Evolutionary conservation across 2,888 invertebrate genomes (phyloP).

Genomic region (Stenolophus ochropezus): DNA sequence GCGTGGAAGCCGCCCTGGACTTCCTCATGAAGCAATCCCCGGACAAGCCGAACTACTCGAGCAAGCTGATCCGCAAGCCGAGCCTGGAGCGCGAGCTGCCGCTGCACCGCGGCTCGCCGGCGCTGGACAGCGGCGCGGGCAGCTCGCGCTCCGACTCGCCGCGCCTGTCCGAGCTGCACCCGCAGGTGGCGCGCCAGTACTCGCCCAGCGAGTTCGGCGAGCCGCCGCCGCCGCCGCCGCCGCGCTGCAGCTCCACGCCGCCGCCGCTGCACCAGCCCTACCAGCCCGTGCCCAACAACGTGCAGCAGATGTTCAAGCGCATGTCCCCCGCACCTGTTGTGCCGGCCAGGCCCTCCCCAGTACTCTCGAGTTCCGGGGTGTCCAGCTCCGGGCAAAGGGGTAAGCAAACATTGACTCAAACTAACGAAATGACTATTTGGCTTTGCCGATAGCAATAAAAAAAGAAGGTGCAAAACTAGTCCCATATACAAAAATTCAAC

Average conservation of each 20-base stretch:
- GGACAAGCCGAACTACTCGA: constrained; percentile 76
- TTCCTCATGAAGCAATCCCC: constrained; percentile 79
- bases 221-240: constrained; percentile 76
- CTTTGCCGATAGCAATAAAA: no score
- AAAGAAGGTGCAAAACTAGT: no score
- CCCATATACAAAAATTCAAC: no score
- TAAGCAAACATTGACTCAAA: no score
- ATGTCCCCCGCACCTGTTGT: constrained; percentile 85
- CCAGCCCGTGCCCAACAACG: constrained; percentile 78
- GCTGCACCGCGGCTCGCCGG: constrained; percentile 88
- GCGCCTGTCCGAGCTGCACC: constrained; percentile 77
- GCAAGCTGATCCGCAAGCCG: constrained; percentile 89
- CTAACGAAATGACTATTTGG: no score
- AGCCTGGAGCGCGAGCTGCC: constrained; percentile 90
- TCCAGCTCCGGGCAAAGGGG: constrained; percentile 75
- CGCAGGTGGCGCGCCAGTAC: constrained; percentile 79
- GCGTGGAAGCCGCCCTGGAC: constrained; percentile 82
- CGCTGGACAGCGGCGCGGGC: constrained; percentile 90
- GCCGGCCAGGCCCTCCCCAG: constrained; percentile 81
- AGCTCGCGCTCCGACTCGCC: constrained; percentile 94
- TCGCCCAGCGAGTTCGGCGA: constrained; percentile 79
- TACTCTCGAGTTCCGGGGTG: no score
- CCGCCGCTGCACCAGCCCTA: constrained; percentile 80
- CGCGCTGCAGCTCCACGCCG: constrained; percentile 74
- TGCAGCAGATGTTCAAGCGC: constrained; percentile 84